phyloP scores from a whole-genome alignment of 2,797 vertebrate species.

The Schizothorax lantsangensis region DNA sequence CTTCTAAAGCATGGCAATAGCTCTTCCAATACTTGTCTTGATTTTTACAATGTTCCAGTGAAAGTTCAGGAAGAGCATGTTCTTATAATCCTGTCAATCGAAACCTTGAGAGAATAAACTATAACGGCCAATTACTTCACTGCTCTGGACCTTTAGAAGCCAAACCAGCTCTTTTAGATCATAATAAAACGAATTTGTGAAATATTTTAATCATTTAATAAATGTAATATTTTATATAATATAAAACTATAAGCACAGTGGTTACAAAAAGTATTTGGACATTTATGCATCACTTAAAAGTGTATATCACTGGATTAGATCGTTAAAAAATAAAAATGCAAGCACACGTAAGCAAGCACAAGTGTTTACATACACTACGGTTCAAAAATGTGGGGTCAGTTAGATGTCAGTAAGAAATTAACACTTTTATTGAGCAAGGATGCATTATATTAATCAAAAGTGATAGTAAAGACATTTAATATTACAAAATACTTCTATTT shows the following conservation, averaged over 20 bases:
- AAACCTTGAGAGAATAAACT: constrained; percentile 13
- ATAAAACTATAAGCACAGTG: not conserved
- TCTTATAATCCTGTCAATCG: constrained; percentile 3
- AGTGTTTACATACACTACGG: not conserved
- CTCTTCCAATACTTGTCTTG: not conserved
- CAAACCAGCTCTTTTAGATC: too few relatives aligned
- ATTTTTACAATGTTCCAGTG: constrained; percentile 9
- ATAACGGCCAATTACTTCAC: not conserved
- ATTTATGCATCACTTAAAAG: not conserved
- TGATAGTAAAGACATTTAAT: not conserved
- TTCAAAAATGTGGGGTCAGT: not conserved
- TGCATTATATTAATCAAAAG: not conserved
- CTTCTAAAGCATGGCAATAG: constrained; percentile 26
- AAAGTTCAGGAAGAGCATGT: constrained; percentile 18
- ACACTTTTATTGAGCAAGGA: not conserved
- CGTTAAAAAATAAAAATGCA: not conserved
- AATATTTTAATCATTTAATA: not conserved
- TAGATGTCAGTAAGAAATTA: not conserved
- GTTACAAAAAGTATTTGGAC: constrained; percentile 1
- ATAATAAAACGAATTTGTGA: not conserved
- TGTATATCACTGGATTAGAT: not conserved
- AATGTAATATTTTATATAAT: not conserved
- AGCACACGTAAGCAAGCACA: not conserved
- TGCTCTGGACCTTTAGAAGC: not conserved
- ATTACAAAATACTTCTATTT: not conserved